These are phyloP conservation scores for Brachionus sp. DNA, from an alignment of 1,140 invertebrate genomes.

Conservation along the genomic window DNA sequence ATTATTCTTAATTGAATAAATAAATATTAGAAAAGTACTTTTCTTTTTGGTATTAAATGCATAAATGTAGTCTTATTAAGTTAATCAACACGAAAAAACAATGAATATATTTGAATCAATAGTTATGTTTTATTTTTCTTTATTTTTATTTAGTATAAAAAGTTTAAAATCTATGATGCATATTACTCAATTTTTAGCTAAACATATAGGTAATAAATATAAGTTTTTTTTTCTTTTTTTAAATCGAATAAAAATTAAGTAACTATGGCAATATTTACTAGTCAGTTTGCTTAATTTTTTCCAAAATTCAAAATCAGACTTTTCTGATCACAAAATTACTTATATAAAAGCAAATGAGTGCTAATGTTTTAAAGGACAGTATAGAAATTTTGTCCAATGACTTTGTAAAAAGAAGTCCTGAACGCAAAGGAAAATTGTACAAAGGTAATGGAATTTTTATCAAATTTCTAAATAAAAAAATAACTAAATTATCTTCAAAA, in stretches of 20 bases:
- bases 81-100: too few relatives aligned
- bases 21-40: too few relatives aligned
- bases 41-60: too few relatives aligned
- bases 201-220: background rate
- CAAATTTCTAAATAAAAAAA: background rate
- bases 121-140: too few relatives aligned
- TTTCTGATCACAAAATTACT: background rate
- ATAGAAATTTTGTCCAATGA: slow-evolving; percentile 23
- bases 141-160: too few relatives aligned
- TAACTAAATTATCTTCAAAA: background rate
- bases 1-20: too few relatives aligned
- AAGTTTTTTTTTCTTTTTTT: background rate
- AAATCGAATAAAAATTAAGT: background rate
- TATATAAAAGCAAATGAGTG: background rate
- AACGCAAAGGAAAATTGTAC: slow-evolving; percentile 22
- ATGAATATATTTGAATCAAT: too few relatives aligned
- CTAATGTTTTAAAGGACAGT: background rate
- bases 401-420: background rate
- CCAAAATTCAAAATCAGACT: background rate
- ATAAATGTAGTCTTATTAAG: too few relatives aligned
- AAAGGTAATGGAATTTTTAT: slow-evolving; percentile 2
- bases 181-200: background rate
- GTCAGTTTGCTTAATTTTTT: background rate
- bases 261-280: background rate
- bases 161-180: too few relatives aligned